A percentile compares a stretch with the other conserved stretches of the same genome.
Evolutionary conservation across 2,113 vertebrate genomes (phyloP).

Genomic region (Pyrgilauda ruficollis): DNA sequence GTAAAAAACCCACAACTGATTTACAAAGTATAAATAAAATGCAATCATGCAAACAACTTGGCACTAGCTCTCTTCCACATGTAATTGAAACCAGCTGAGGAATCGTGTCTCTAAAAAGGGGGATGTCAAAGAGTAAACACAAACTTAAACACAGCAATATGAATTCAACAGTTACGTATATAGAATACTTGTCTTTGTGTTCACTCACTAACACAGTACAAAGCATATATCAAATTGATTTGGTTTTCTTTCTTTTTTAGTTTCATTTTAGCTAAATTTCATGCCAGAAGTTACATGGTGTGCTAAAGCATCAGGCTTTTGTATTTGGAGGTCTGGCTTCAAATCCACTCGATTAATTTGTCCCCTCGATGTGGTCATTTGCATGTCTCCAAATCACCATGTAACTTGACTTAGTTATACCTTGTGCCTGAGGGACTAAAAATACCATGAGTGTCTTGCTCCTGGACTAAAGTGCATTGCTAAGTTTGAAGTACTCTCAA

Average conservation of each 20-base stretch:
- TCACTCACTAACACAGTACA: neutral
- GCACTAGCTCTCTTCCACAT: neutral
- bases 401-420: neutral
- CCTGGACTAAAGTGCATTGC: neutral
- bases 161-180: neutral
- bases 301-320: slow-evolving; percentile 19
- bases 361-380: slow-evolving; percentile 26
- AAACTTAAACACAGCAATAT: slow-evolving; percentile 26
- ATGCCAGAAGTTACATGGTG: slow-evolving; percentile 51
- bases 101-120: neutral
- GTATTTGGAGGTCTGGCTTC: slow-evolving; percentile 36
- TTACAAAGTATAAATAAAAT: slow-evolving; percentile 55
- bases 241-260: slow-evolving; percentile 28
- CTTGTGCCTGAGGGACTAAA: neutral
- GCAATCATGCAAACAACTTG: slow-evolving; percentile 52
- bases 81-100: slow-evolving; percentile 54
- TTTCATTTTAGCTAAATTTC: slow-evolving; percentile 23
- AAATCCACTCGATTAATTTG: slow-evolving; percentile 34
- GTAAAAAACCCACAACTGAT: slow-evolving; percentile 7
- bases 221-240: neutral
- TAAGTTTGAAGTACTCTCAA: neutral
- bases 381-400: slow-evolving; percentile 36
- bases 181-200: neutral
- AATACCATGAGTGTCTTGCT: neutral
- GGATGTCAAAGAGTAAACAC: slow-evolving; percentile 42